Conservation (phyloP, 2,797 vertebrate species). For the Danionella dracula region DNA sequence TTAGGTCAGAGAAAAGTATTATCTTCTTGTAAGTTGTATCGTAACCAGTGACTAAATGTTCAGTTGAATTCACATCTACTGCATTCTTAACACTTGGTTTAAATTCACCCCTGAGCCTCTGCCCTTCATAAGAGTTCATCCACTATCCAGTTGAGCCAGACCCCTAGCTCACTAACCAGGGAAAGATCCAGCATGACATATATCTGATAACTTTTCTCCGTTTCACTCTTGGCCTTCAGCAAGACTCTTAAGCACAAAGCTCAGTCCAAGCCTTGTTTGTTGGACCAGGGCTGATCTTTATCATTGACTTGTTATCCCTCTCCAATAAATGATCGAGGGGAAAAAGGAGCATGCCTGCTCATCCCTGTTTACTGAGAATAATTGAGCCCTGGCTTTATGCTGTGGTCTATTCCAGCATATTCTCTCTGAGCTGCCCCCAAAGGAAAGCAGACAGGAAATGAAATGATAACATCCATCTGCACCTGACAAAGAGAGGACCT, state of each 20-base stretch:
- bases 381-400: constrained; percentile 27
- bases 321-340: constrained; percentile 21
- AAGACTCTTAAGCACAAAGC: constrained; percentile 4
- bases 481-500: constrained; percentile 28
- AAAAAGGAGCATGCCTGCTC: not conserved
- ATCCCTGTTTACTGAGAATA: constrained; percentile 25
- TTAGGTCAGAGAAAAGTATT: not conserved
- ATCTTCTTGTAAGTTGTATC: no score
- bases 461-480: constrained; percentile 39
- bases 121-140: constrained; percentile 4
- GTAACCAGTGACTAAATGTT: not conserved
- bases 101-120: constrained; percentile 7
- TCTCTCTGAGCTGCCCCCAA: constrained; percentile 29
- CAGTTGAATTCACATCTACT: not conserved
- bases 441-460: constrained; percentile 35
- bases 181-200: constrained; percentile 4
- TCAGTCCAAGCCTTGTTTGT: constrained; percentile 5
- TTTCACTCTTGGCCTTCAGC: constrained; percentile 17
- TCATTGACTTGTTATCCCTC: constrained; percentile 30
- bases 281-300: constrained; percentile 28
- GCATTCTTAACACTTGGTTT: constrained; percentile 6
- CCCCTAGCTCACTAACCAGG: not conserved
- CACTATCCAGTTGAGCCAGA: constrained; percentile 3
- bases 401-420: constrained; percentile 25
- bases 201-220: constrained; percentile 7